Evolutionary conservation across 2,113 vertebrate species (phyloP).

Genomic region (Romanogobio albipinnatus): DNA sequence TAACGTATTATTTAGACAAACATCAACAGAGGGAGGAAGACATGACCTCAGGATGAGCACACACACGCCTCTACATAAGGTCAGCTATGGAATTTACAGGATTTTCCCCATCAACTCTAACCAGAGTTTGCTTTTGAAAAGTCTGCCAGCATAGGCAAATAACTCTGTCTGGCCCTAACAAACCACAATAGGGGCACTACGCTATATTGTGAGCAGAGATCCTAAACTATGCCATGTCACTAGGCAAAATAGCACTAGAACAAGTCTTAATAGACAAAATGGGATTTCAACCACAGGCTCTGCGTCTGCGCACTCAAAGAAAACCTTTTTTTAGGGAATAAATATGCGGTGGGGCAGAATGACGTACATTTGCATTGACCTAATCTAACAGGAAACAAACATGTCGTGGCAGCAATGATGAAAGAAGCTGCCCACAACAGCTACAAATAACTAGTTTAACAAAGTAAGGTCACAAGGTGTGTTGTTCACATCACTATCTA

Average conservation of each 20-base stretch:
- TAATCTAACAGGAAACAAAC: neutral
- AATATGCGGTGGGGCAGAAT: neutral
- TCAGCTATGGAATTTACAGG: constrained; percentile 7
- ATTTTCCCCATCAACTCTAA: constrained; percentile 37
- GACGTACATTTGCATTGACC: constrained; percentile 11
- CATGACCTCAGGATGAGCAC: neutral
- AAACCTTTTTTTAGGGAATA: neutral
- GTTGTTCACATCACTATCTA: neutral
- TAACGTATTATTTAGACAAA: constrained; percentile 7
- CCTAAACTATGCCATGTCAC: neutral
- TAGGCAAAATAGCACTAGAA: neutral
- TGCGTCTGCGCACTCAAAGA: neutral
- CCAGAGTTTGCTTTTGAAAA: neutral
- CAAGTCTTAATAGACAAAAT: neutral
- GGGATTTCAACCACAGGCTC: neutral
- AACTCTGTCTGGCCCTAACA: neutral
- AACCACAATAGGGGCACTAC: constrained; percentile 39
- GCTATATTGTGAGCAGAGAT: neutral
- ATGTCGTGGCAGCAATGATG: neutral
- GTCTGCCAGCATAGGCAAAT: constrained; percentile 28
- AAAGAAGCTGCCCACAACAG: neutral
- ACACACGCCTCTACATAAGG: neutral
- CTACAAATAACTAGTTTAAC: neutral
- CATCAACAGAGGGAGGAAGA: neutral
- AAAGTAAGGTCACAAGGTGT: neutral